These are phyloP conservation scores for Gadus chalcogrammus DNA, from an alignment of 2,113 vertebrate genomes.

Conservation along the genomic window DNA sequence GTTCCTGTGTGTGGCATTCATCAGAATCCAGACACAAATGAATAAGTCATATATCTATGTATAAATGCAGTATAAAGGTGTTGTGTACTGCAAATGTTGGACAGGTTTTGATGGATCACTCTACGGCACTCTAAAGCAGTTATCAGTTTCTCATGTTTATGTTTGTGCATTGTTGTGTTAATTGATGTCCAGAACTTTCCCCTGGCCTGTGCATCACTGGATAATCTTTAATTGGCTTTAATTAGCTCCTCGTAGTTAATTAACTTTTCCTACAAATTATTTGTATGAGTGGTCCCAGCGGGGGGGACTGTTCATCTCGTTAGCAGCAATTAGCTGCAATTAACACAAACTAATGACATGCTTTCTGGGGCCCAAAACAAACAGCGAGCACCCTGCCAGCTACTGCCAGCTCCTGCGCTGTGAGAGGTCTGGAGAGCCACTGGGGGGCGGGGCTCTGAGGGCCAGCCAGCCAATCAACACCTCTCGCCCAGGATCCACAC, in stretches of 20 bases:
- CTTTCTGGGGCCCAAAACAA: slow-evolving; percentile 78
- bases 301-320: slow-evolving; percentile 98
- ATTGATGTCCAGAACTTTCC: slow-evolving; percentile 51
- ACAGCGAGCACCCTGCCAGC: slow-evolving; percentile 64
- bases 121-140: slow-evolving; percentile 14
- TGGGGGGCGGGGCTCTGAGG: slow-evolving; percentile 31
- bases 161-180: slow-evolving; percentile 37
- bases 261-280: slow-evolving; percentile 98
- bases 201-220: slow-evolving; percentile 36
- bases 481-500: slow-evolving; percentile 34
- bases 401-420: slow-evolving; percentile 62
- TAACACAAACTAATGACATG: slow-evolving; percentile 99
- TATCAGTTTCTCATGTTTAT: slow-evolving; percentile 17
- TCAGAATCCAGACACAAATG: too few relatives aligned
- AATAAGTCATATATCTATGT: too few relatives aligned
- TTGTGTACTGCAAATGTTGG: too few relatives aligned
- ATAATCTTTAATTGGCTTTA: slow-evolving; percentile 72
- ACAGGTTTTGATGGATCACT: slow-evolving; percentile 4
- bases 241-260: slow-evolving; percentile 99
- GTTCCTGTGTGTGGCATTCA: too few relatives aligned
- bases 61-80: too few relatives aligned
- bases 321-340: slow-evolving; percentile 99
- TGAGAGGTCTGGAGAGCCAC: slow-evolving; percentile 49
- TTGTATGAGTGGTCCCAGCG: slow-evolving; percentile 95
- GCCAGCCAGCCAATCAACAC: slow-evolving; percentile 49